A percentile compares a stretch with the other conserved stretches of the same genome.
These are phyloP conservation scores for Herminia tarsipennalis DNA, from an alignment of 2,888 invertebrate species.

Conservation along the genomic window DNA sequence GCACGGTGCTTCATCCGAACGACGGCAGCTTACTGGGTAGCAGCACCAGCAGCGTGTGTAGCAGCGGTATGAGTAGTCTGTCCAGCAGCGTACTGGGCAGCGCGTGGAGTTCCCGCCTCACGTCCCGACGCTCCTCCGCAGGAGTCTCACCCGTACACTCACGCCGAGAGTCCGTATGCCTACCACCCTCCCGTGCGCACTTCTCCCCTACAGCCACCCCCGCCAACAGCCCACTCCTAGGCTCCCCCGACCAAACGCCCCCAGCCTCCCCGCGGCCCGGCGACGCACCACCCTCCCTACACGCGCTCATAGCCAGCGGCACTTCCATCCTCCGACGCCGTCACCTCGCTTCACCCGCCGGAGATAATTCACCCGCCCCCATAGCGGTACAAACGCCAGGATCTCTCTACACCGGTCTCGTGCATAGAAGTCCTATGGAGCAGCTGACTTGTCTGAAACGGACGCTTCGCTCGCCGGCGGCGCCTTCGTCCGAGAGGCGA, in stretches of 20 bases:
- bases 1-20: conserved; percentile 95
- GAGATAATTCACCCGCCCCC: conserved; percentile 87
- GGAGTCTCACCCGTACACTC: conserved; percentile 86
- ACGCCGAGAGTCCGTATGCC: conserved; percentile 92
- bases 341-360: conserved; percentile 85
- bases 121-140: conserved; percentile 84
- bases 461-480: conserved; percentile 74
- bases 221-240: conserved; percentile 92
- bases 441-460: conserved; percentile 91
- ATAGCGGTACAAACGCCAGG: conserved; percentile 86
- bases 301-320: conserved; percentile 82
- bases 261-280: conserved; percentile 88
- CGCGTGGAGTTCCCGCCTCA: conserved; percentile 88
- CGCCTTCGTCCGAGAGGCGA: conserved; percentile 67
- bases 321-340: conserved; percentile 78
- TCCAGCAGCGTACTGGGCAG: conserved; percentile 78
- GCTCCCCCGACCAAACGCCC: conserved; percentile 85
- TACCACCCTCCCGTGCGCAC: conserved; percentile 88
- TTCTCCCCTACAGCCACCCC: conserved; percentile 95
- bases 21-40: conserved; percentile 91
- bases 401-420: conserved; percentile 87
- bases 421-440: conserved; percentile 91
- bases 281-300: conserved; percentile 78
- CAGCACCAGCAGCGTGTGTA: conserved; percentile 86
- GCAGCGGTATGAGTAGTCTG: conserved; percentile 86